phyloP scores from a whole-genome alignment of 2,888 invertebrate species.

The Lumbricus terrestris region DNA sequence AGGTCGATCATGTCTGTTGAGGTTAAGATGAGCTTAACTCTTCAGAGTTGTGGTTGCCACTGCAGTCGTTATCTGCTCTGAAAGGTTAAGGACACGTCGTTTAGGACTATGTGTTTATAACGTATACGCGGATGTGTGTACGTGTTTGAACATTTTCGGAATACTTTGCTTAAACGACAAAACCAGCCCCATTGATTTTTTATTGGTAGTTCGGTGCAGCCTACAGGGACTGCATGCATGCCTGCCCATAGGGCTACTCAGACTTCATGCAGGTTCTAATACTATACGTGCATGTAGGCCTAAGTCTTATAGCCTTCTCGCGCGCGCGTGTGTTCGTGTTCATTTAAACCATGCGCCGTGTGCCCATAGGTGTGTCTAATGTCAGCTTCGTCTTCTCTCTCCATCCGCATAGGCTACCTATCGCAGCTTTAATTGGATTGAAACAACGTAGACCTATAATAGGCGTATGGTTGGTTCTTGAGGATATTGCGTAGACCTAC shows the following conservation, averaged over 20 bases:
- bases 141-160: neutral
- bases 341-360: no score
- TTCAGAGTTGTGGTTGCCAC: neutral
- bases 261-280: no score
- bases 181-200: neutral
- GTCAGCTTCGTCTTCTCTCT: no score
- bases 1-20: neutral
- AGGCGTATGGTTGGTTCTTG: no score
- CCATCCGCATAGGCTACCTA: no score
- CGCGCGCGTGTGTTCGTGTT: no score
- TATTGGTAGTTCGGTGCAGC: neutral
- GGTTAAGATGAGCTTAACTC: neutral
- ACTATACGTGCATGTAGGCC: no score
- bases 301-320: no score
- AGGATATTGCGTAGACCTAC: no score
- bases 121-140: neutral
- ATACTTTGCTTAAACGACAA: neutral
- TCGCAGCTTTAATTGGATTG: no score
- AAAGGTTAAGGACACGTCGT: neutral
- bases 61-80: neutral
- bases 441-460: no score
- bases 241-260: neutral
- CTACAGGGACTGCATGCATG: neutral
- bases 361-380: no score
- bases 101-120: neutral